Evolutionary conservation across 2,888 invertebrate species (phyloP).

Genomic region (Adelognathus sp.): DNA sequence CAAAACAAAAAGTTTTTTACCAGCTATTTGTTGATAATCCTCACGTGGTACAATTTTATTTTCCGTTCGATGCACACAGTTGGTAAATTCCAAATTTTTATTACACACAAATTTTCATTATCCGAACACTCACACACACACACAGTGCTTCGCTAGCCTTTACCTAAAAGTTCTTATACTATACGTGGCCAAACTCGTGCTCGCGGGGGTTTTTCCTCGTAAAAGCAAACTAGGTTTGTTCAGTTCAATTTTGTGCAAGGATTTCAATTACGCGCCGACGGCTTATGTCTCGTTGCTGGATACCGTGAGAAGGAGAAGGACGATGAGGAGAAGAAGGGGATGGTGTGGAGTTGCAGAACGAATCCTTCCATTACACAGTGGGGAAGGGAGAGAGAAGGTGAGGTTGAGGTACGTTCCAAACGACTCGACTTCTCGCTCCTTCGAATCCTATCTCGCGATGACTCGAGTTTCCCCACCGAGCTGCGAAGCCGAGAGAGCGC

Average conservation of each 20-base stretch:
- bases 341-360: too few relatives aligned
- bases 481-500: constrained; percentile 7
- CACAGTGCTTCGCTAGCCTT: not conserved
- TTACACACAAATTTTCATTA: too few relatives aligned
- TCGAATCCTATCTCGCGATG: constrained; percentile 28
- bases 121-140: too few relatives aligned
- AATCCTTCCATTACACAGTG: constrained; percentile 57
- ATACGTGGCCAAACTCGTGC: not conserved
- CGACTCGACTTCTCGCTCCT: constrained; percentile 45
- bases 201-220: constrained; percentile 41
- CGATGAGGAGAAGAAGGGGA: too few relatives aligned
- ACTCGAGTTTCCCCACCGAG: constrained; percentile 29
- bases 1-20: too few relatives aligned
- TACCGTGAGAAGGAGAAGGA: not conserved
- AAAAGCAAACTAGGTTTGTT: constrained; percentile 61
- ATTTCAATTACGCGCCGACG: constrained; percentile 60
- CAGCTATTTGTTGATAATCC: too few relatives aligned
- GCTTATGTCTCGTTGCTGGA: constrained; percentile 51
- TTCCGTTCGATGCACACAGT: too few relatives aligned
- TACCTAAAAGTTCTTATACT: not conserved
- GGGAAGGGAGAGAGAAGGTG: constrained; percentile 3
- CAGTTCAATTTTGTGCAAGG: constrained; percentile 60
- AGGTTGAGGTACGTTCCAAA: constrained; percentile 36
- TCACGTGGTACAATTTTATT: too few relatives aligned
- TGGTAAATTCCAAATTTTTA: too few relatives aligned